Evolutionary conservation across 2,797 vertebrate species (phyloP), one percentile per base, ranked within the genome.

Genomic region (Alcedo quadribrachys): DNA sequence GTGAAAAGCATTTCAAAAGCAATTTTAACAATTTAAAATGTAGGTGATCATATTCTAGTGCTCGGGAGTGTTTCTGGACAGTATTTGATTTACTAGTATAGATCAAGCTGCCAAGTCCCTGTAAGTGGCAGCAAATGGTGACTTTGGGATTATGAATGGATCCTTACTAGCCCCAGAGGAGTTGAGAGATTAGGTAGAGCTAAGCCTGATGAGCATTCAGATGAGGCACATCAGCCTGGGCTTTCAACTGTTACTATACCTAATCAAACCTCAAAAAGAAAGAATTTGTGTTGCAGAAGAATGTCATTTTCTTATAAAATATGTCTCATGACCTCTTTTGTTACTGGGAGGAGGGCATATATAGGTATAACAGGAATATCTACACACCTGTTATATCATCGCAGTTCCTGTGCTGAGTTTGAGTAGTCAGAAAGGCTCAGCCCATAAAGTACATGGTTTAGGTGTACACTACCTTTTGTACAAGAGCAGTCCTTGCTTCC

Each of bases 1-100:
- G 21, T 81, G 68, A 83, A 89, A 87, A 92, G 84, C 79, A 71
- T 93, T 94, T 93, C 50, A 82, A 82, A 86, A 92, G 69, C 68
- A 70, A 68, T 87, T 92, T 77, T 78, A 89, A 71, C 65, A 68
- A 42, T 82, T 89, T 62, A 58, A 90, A 93, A 83, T 55, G 43
- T 69, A 80, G 46, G 33, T 85, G 89, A 77, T 85, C 33, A 27
- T 87, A 75, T 68, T 89, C 42, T 75, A 81, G 69, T 69, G 53
- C 53, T 90, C 48, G 81, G 55, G 51, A 92, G 40, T 6, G 2
- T 92, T 90, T 87, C 68, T 87, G 89, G 65, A 57, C 68, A 65
- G 68, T 90, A 43, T 75, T 91, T 92, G 80, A 89, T 89, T 90
- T 87, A 68, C 87, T 90, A 35, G 50, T 74, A n/a, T n/a, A 75